Base-by-base conservation (phyloP, 2,797 vertebrate genomes). In the Ctenochaetus hawaiiensis region DNA sequence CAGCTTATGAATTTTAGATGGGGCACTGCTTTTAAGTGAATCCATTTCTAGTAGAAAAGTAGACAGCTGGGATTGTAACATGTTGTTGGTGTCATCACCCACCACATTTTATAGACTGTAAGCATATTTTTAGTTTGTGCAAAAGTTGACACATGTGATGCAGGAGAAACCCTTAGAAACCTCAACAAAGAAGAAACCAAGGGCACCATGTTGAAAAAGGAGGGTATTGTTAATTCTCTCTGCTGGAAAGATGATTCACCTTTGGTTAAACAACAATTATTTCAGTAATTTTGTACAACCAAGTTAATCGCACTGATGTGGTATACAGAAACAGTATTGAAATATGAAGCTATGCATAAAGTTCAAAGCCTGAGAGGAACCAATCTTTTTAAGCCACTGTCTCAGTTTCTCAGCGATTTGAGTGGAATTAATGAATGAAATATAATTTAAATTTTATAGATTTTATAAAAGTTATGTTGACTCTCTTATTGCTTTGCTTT, bases 1-100 rank as follows among this genome's bases (percentile, higher is more conserved):
- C 72, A 65, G 78, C 13, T 94, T 92, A 92, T 93, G 88, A 86
- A 93, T 93, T 93, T 92, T 89, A 93, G 91, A 94, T 87, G 82
- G 74, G 39, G 48, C 81, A 77, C 85, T 84, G 75, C 78, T 89
- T 89, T 90, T 84, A 87, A 86, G 84, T 71, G 86, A 86, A 90
- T 91, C 86, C 81, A 88, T 92, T 93, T 88, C 79, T 86, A 86
- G 89, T 85, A 78, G 80, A 70, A 82, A 79, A 72, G 77, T 78
- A 85, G 87, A 84, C 85, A 84, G 84, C 83, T 78, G 77, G 76
- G 75, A 67, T 52, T 49, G 64, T 69, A 61, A 66, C 80, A 81
- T 47, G 17, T 62, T 57, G 74, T 43, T 51, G 45, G 22, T 37
- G 41, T 65, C 53, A 17, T 76, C 77, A 75, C 34, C 23, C 53